Evolutionary conservation across 2,113 vertebrate genomes (phyloP), one percentile per base, ranked within the genome.

Genomic region (Corydoras sp.): DNA sequence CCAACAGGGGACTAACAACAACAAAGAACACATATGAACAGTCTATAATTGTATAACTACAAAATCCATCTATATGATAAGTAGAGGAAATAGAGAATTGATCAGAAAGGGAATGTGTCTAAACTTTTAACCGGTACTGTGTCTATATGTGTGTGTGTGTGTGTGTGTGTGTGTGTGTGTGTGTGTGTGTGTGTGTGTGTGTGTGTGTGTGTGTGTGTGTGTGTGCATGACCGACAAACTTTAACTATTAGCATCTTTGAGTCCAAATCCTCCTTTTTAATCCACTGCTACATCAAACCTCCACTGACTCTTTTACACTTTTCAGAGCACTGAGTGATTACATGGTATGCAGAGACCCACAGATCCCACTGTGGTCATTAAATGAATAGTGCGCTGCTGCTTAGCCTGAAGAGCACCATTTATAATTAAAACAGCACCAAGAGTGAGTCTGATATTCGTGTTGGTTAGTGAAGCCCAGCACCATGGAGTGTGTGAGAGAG

Each of bases 361-460:
- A 10, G 11, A 35, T 50, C 61, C 65, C 71, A 58, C 63, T 18
- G 49, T 11, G 48, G 72, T 68, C 65, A 62, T 68, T 62, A 66
- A 43, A 71, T 74, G 30, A 74, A 54, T 65, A 67, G 68, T 48
- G 72, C 18, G 59, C 51, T 62, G 62, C 72, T 51, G 53, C 60
- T 66, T 77, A 53, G 48, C 59, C 71, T 77, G 70, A 65, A 77
- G 61, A 61, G 61, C 18, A 31, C 13, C 59, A 50, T 73, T 67
- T 74, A 74, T 77, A 73, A 73, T 73, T 73, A 69, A 73, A 73
- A 68, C 31, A 14, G 24, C 18, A 58, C 15, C 58, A 69, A 12
- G 12, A 64, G 61, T 64, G 48, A 51, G 54, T n/a, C 35, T 13
- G 60, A 50, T 58, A 74, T 35, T 64, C 24, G 7, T 54, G 24